A percentile compares a stretch with the other conserved stretches of the same genome.
phyloP scores from a whole-genome alignment of 2,888 invertebrate species.

The Cosmorhoe ocellata region DNA sequence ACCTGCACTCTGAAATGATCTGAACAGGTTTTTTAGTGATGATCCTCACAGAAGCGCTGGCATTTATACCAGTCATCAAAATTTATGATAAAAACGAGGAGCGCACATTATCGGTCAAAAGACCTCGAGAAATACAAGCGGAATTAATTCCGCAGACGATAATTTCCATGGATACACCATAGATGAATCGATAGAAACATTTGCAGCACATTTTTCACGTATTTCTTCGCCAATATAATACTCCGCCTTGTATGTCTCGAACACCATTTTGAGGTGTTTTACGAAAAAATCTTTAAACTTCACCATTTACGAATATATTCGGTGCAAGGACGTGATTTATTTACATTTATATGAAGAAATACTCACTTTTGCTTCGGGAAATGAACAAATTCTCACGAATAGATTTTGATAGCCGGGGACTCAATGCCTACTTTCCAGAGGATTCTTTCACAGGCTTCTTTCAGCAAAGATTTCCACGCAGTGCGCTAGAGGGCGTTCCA shows the following conservation, averaged over 20 bases:
- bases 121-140: conserved; percentile 40
- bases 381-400: conserved; percentile 78
- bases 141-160: conserved; percentile 45
- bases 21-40: conserved; percentile 60
- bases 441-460: conserved; percentile 82
- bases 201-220: conserved; percentile 54
- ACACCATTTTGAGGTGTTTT: conserved; percentile 52
- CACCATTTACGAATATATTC: conserved; percentile 12
- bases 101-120: conserved; percentile 38
- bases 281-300: conserved; percentile 30
- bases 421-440: conserved; percentile 80
- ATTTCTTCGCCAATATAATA: conserved; percentile 45
- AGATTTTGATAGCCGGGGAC: conserved; percentile 81
- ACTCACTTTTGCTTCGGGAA: conserved; percentile 76
- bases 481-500: conserved; percentile 75
- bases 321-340: conserved; percentile 15
- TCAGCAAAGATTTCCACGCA: conserved; percentile 61
- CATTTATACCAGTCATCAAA: conserved; percentile 78
- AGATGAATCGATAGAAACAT: conserved; percentile 71
- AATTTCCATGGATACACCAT: conserved; percentile 69
- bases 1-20: conserved; percentile 53
- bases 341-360: conserved; percentile 47
- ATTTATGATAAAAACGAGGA: conserved; percentile 35
- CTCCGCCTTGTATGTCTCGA: conserved; percentile 43
- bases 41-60: conserved; percentile 75